Percentiles rank a stretch among this genome's conserved stretches.
Conservation (phyloP, 2,888 invertebrate genomes). For the Brachyopa scutellaris region DNA sequence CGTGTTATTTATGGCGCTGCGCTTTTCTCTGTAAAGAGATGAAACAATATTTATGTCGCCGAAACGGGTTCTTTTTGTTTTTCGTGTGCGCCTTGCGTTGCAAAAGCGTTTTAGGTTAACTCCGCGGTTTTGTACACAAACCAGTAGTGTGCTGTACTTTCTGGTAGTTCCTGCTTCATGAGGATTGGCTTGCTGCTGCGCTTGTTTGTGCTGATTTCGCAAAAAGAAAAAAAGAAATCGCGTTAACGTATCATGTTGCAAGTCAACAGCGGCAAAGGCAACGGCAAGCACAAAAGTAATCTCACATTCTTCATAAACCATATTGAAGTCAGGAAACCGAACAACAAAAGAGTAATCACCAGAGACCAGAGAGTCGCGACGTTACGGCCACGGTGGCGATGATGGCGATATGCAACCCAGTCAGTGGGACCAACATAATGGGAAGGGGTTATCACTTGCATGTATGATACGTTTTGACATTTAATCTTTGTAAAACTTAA, state of each 20-base stretch:
- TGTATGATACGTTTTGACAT: too few species aligned
- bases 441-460: conserved; percentile 10
- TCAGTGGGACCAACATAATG: conserved; percentile 34
- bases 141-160: conserved; percentile 59
- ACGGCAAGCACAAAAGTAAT: conserved; percentile 50
- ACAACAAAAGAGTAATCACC: conserved; percentile 71
- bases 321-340: conserved; percentile 67
- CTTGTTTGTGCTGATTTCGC: conserved; percentile 68
- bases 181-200: conserved; percentile 54
- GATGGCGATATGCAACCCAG: too few species aligned
- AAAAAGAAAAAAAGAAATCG: conserved; percentile 65
- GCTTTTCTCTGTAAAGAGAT: conserved; percentile 62
- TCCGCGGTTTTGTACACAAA: conserved; percentile 35
- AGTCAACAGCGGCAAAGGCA: conserved; percentile 45
- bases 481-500: too few species aligned
- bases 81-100: conserved; percentile 37
- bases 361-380: conserved; percentile 51
- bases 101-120: conserved; percentile 65
- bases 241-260: conserved; percentile 71
- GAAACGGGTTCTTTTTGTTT: conserved; percentile 66
- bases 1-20: conserved; percentile 68
- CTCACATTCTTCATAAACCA: conserved; percentile 65
- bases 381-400: conserved; percentile 28
- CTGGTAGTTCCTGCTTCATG: conserved; percentile 64
- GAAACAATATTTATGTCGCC: conserved; percentile 72